Percentiles rank a stretch among this genome's conserved stretches.
phyloP scores from a whole-genome alignment of 2,888 invertebrate genomes.

The Malacosoma neustria region DNA sequence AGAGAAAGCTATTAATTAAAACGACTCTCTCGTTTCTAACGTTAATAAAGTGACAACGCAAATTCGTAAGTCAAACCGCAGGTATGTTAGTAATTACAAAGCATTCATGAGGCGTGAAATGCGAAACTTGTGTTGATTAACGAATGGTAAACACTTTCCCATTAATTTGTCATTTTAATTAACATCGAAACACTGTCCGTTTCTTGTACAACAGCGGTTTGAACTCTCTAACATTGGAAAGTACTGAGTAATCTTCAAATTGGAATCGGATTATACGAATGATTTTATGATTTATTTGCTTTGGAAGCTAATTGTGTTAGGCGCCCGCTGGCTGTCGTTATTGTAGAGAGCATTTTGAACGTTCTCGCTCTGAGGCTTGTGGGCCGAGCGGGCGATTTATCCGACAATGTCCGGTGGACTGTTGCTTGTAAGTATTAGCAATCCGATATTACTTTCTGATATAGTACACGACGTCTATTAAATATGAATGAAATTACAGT shows the following conservation, averaged over 20 bases:
- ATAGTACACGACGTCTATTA: background rate
- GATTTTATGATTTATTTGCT: conserved; percentile 55
- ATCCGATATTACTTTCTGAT: background rate
- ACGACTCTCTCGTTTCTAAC: conserved; percentile 50
- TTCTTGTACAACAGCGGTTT: background rate
- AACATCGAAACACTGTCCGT: conserved; percentile 24
- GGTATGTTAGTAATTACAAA: conserved; percentile 52
- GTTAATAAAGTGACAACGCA: conserved; percentile 55
- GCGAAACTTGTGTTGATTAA: conserved; percentile 46
- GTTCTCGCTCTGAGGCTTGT: conserved; percentile 26
- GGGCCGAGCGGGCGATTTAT: background rate
- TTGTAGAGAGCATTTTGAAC: conserved; percentile 29
- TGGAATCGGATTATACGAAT: conserved; percentile 35
- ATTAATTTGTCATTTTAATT: conserved; percentile 57
- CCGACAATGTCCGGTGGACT: conserved; percentile 3
- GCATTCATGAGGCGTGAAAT: conserved; percentile 42
- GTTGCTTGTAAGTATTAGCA: conserved; percentile 3
- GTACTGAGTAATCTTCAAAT: conserved; percentile 35
- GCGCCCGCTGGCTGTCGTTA: conserved; percentile 36
- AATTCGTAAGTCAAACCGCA: conserved; percentile 36
- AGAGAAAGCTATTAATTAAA: conserved; percentile 64
- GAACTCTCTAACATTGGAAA: conserved; percentile 7
- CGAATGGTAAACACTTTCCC: conserved; percentile 37
- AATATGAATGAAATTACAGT: conserved; percentile 5
- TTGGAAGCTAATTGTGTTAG: conserved; percentile 47